Evolutionary conservation across 2,888 invertebrate genomes (phyloP), one percentile per base, ranked within the genome.

Genomic region (Hirtodrosophila cameraria): DNA sequence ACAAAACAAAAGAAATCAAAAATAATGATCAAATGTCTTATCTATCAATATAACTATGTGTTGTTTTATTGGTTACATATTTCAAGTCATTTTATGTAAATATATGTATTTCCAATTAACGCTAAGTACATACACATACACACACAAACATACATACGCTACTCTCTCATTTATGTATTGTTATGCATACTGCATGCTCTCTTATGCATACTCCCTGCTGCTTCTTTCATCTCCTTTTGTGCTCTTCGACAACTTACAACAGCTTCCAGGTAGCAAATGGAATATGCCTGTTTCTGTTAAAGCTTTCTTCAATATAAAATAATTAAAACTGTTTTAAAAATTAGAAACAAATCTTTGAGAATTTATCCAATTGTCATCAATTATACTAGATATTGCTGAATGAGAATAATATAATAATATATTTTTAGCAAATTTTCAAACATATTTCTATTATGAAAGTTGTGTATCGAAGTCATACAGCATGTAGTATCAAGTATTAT

Each of bases 61-160:
- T 50, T 63, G 66, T 57, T n/a, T 18, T 75, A 72, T 71, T 72
- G 52, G 67, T 72, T 45, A 49, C 43, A 23, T 53, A 31, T 61
- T 35, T 46, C 50, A 28, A 6, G 39, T 28, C 27, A 54, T 57
- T 45, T 39, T 39, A 50, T 53, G 54, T 73, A 55, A 48, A 66
- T 55, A 76, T 57, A 52, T 5, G 7, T 43, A 42, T 16, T 5
- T 31, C 58, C n/a, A n/a, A 58, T 59, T 53, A 52, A 38, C 31
- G 43, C 30, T 8, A 23, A n/a, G n/a, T 1, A 23, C 23, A 30
- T 25, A 59, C 20, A 43, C 41, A 45, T 35, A 31, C 20, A 45
- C n/a, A 39, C 28, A 45, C 13, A 31, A 2, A 0, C n/a, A 25
- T 15, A 35, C 12, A 16, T 8, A 43, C 23, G 35, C 23, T 16